Evolutionary conservation across 2,113 vertebrate species (phyloP), one percentile per base, ranked within the genome.

Genomic region (Garra rufa): DNA sequence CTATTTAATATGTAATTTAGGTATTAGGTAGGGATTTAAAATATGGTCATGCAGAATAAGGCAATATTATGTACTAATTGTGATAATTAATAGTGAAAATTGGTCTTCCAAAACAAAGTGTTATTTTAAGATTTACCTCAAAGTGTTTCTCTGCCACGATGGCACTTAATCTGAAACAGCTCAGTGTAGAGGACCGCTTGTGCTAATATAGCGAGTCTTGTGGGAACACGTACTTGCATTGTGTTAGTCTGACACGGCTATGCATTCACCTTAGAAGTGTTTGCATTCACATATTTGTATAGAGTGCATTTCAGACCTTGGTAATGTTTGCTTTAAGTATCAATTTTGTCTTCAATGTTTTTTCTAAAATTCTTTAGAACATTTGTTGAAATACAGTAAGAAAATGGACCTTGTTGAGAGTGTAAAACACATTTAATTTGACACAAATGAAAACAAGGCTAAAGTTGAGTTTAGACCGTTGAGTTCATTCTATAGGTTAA

Each of bases 321-420:
- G 38, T 44, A 74, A 9, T 50, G 24, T 75, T 50, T 75, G 73
- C 44, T 30, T 75, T 30, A 50, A 75, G 44, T 50, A 50, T 75
- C 44, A 75, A 9, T 46, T 75, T 50, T 75, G 44, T 50, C 0
- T 50, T 17, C 8, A 1, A 21, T 75, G 24, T 46, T 75, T 75
- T 19, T 21, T 41, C 34, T n/a, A 9, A 17, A 41, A 4, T 70
- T 50, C 71, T 44, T 50, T 26, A 28, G 43, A 48, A 44, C 69
- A 6, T 5, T 43, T 70, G 19, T 48, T 30, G 24, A 50, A 50
- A 30, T 50, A 10, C 24, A 30, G 14, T 48, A 50, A 19, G 44
- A 50, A 28, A 48, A 24, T 26, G 24, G n/a, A 74, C 71, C 71
- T 74, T 48, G 3, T 26, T 28, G 46, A 75, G 46, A 15, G 14